phyloP scores from a whole-genome alignment of 1,140 invertebrate genomes.

The Liolophura sinensis region DNA sequence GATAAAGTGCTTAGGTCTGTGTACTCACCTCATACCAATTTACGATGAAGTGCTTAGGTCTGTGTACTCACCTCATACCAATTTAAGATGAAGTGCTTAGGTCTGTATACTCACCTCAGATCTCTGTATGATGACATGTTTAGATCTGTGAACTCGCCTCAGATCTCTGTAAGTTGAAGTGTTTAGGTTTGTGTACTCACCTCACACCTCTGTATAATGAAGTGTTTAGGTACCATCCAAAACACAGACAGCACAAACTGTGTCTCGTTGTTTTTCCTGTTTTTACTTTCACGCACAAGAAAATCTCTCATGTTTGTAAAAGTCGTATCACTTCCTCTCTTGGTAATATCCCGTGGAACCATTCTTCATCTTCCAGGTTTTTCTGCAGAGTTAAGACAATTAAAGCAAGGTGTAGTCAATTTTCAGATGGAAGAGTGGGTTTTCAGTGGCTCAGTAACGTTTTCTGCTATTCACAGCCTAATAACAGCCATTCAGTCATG shows the following conservation, averaged over 20 bases:
- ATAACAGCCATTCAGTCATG: too few species aligned
- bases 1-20: too few species aligned
- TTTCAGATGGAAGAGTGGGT: neutral
- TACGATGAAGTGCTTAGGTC: too few species aligned
- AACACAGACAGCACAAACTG: constrained; percentile 89
- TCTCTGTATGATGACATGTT: too few species aligned
- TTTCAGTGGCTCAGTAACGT: neutral
- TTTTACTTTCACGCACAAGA: constrained; percentile 87
- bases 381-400: neutral
- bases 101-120: too few species aligned
- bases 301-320: constrained; percentile 88
- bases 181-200: too few species aligned
- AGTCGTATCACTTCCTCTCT: constrained; percentile 93
- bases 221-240: constrained; percentile 93
- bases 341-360: constrained; percentile 96
- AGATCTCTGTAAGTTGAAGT: too few species aligned
- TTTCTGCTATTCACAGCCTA: too few species aligned
- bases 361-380: constrained; percentile 61
- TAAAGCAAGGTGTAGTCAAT: neutral
- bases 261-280: constrained; percentile 81
- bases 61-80: too few species aligned
- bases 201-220: constrained; percentile 51
- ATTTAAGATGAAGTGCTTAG: too few species aligned
- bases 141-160: too few species aligned
- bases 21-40: too few species aligned